A percentile compares a stretch with the other conserved stretches of the same genome.
Evolutionary conservation across 2,888 invertebrate genomes (phyloP).

Genomic region (Catocala fraxini): DNA sequence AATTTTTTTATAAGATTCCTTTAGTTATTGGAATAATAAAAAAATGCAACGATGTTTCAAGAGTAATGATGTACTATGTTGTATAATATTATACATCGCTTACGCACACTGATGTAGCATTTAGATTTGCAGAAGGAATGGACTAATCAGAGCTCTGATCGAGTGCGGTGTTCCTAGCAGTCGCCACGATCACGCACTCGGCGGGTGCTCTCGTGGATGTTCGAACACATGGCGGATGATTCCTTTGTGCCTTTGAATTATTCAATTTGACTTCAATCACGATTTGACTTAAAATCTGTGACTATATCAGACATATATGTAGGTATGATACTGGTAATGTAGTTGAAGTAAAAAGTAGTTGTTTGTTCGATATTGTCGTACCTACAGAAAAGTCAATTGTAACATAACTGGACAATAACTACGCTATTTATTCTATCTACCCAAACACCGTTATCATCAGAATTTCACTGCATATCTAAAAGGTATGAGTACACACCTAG

Average conservation of each 20-base stretch:
- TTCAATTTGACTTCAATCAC: conserved; percentile 34
- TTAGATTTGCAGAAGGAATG: conserved; percentile 45
- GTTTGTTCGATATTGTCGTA: conserved; percentile 23
- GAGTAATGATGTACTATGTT: conserved; percentile 38
- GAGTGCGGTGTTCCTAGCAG: conserved; percentile 19
- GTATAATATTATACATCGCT: conserved; percentile 50
- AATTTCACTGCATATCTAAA: no score
- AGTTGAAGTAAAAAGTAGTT: conserved; percentile 34
- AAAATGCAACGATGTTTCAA: conserved; percentile 45
- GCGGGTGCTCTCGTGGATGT: conserved; percentile 8
- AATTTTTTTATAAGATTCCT: conserved; percentile 45
- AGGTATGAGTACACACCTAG: no score
- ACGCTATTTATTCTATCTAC: not conserved
- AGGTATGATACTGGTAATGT: conserved; percentile 32
- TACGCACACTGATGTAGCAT: conserved; percentile 64
- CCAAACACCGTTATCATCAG: not conserved
- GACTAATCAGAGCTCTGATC: conserved; percentile 34
- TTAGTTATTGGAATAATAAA: conserved; percentile 32
- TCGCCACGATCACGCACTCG: conserved; percentile 21
- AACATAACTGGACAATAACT: conserved; percentile 12
- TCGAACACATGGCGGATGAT: conserved; percentile 29
- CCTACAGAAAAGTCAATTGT: conserved; percentile 20
- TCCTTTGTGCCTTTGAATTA: conserved; percentile 46
- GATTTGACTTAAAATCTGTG: conserved; percentile 29
- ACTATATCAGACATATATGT: conserved; percentile 27